Percentiles rank a stretch among this genome's conserved stretches.
Evolutionary conservation across 53 echinoderm and acorn worm species (phyloP).

Genomic region (Actinopyga echinites): DNA sequence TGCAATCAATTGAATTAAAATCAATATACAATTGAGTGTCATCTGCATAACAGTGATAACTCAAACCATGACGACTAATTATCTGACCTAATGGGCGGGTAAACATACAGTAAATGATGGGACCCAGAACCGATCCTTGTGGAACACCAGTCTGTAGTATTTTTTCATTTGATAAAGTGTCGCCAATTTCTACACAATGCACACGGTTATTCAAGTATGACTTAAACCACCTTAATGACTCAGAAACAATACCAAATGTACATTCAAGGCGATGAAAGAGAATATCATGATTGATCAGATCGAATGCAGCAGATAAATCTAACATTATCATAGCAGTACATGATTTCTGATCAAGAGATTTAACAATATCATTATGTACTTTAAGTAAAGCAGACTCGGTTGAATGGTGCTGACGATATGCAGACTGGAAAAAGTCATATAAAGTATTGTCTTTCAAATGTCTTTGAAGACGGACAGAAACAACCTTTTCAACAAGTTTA

Average conservation of each 20-base stretch:
- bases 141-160: background rate
- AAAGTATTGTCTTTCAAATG: constrained; percentile 17
- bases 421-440: constrained; percentile 30
- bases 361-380: background rate
- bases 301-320: constrained; percentile 11
- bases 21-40: background rate
- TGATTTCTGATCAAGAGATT: background rate
- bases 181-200: constrained; percentile 2
- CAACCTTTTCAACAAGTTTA: too few relatives aligned
- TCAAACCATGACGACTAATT: background rate
- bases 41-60: too few relatives aligned
- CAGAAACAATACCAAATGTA: constrained; percentile 24
- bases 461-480: too few relatives aligned
- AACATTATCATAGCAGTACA: constrained; percentile 17
- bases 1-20: too few relatives aligned
- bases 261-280: constrained; percentile 26
- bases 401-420: constrained; percentile 27
- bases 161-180: background rate
- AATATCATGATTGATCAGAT: constrained; percentile 15
- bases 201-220: constrained; percentile 6
- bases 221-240: constrained; percentile 7
- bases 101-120: constrained; percentile 2
- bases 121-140: too few relatives aligned
- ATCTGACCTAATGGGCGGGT: constrained; percentile 14
- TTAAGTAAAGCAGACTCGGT: constrained; percentile 21